Evolutionary conservation across 2,113 vertebrate species (phyloP).

Genomic region (Sapajus apella): DNA sequence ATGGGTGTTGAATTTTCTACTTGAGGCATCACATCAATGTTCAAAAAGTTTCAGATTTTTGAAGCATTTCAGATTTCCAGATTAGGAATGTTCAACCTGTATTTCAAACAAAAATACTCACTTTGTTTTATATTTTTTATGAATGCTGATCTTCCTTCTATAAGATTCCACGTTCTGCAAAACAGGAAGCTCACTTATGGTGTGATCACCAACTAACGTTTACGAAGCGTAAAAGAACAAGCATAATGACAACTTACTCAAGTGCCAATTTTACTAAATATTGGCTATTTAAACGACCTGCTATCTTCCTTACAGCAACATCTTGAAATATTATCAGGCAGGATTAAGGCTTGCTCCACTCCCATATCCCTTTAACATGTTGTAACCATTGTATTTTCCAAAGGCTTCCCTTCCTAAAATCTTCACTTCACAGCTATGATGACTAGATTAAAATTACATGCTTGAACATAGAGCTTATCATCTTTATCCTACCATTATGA

Average conservation of each 20-base stretch:
- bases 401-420: background rate
- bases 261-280: background rate
- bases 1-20: background rate
- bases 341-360: background rate
- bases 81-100: background rate
- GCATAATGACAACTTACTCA: background rate
- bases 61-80: background rate
- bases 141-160: constrained; percentile 95
- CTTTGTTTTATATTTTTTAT: constrained; percentile 98
- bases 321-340: background rate
- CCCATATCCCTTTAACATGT: background rate
- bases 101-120: constrained; percentile 83
- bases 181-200: constrained; percentile 51
- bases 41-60: background rate
- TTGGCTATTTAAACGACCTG: background rate
- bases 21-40: background rate
- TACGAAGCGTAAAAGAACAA: background rate
- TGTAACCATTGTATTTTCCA: background rate
- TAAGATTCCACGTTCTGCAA: constrained; percentile 97
- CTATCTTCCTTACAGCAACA: background rate
- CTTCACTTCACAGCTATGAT: background rate
- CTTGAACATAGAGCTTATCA: background rate
- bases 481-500: background rate
- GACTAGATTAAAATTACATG: no score
- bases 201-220: background rate